Percentiles rank a stretch among this genome's conserved stretches.
Conservation (phyloP, 2,888 invertebrate genomes). For the Tanaodytes sp. region DNA sequence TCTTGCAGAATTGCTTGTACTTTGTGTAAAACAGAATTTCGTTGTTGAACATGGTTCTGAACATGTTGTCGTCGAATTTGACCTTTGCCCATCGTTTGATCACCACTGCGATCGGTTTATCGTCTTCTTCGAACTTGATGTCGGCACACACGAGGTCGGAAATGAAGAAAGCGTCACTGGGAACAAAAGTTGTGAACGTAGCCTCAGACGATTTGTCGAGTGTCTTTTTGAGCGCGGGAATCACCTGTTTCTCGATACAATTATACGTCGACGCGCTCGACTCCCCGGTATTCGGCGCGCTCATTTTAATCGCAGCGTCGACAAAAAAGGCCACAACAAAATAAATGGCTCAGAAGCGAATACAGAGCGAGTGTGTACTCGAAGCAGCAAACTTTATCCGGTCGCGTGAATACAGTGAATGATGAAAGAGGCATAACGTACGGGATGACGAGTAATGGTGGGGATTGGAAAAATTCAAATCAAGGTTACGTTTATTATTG, state of each 20-base stretch:
- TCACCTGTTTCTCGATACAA: slow-evolving; percentile 32
- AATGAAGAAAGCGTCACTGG: slow-evolving; percentile 38
- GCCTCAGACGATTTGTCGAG: slow-evolving; percentile 31
- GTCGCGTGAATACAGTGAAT: no score
- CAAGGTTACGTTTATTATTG: no score
- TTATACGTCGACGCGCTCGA: not conserved
- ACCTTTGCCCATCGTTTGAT: slow-evolving; percentile 23
- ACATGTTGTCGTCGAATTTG: not conserved
- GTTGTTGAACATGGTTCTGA: slow-evolving; percentile 59
- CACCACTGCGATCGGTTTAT: slow-evolving; percentile 4
- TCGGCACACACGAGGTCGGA: slow-evolving; percentile 41
- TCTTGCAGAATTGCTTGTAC: slow-evolving; percentile 33
- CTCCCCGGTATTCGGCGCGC: slow-evolving; percentile 7
- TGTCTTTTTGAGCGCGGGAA: slow-evolving; percentile 24
- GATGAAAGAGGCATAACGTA: no score
- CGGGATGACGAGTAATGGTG: no score
- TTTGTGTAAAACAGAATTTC: slow-evolving; percentile 65
- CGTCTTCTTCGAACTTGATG: slow-evolving; percentile 34
- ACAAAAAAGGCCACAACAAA: slow-evolving; percentile 2
- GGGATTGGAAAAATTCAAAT: no score
- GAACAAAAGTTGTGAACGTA: slow-evolving; percentile 30
- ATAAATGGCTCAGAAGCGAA: slow-evolving; percentile 4
- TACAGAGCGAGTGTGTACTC: no score
- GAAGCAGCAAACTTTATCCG: no score
- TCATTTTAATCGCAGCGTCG: slow-evolving; percentile 13